Percentiles rank a stretch among this genome's conserved stretches.
Evolutionary conservation across 1,140 invertebrate genomes (phyloP).

Genomic region (Bombus cullumanus): DNA sequence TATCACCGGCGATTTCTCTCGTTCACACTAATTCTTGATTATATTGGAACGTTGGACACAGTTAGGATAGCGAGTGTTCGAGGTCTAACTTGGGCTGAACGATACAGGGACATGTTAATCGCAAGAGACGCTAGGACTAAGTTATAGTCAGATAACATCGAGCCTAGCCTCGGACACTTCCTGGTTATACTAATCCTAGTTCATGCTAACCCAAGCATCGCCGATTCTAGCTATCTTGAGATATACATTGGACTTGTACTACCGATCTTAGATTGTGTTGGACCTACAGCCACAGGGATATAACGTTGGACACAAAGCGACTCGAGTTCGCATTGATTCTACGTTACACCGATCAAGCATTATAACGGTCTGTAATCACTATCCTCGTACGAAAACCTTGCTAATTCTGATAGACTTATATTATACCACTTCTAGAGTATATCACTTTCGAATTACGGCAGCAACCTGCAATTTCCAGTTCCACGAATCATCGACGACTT

Average conservation of each 20-base stretch:
- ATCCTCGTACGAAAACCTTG: too few species aligned
- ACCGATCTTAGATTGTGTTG: not conserved
- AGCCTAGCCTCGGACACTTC: constrained; percentile 16
- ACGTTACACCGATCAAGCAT: not conserved
- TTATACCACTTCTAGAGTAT: not conserved
- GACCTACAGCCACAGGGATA: too few species aligned
- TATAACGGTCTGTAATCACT: not conserved
- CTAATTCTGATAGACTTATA: not conserved
- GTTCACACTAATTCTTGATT: not conserved
- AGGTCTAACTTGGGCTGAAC: not conserved
- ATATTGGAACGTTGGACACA: not conserved
- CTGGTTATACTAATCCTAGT: constrained; percentile 45
- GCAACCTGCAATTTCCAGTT: not conserved
- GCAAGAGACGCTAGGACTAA: constrained; percentile 36
- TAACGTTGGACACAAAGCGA: too few species aligned
- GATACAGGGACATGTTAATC: constrained; percentile 36
- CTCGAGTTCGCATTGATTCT: not conserved
- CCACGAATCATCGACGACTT: not conserved
- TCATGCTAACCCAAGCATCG: not conserved
- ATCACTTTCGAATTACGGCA: not conserved
- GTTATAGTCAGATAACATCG: constrained; percentile 39
- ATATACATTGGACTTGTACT: not conserved
- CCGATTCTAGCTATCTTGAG: constrained; percentile 1
- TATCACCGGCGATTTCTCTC: not conserved
- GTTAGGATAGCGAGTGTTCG: not conserved